Evolutionary conservation across 1,140 invertebrate species (phyloP).

Genomic region (Heliconius hewitsoni): DNA sequence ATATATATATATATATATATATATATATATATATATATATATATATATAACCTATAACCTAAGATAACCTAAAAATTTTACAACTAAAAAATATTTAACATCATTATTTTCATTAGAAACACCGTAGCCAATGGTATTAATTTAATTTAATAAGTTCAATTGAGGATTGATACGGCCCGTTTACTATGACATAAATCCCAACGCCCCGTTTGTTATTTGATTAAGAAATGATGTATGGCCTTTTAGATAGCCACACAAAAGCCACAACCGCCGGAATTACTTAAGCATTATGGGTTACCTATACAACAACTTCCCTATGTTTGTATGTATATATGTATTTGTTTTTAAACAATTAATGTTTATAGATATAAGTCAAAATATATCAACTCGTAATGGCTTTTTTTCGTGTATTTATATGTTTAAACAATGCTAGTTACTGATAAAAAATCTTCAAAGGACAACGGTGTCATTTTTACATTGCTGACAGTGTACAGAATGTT

Average conservation of each 20-base stretch:
- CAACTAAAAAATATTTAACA: background rate
- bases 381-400: too few species aligned
- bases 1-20: too few species aligned
- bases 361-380: too few species aligned
- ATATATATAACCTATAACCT: too few species aligned
- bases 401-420: too few species aligned
- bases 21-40: too few species aligned
- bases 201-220: slow-evolving; percentile 54
- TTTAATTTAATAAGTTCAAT: slow-evolving; percentile 75
- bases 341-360: too few species aligned
- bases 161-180: slow-evolving; percentile 69
- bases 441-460: too few species aligned
- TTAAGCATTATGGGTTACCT: background rate
- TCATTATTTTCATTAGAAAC: background rate
- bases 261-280: slow-evolving; percentile 4
- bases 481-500: too few species aligned
- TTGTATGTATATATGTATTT: too few species aligned
- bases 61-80: background rate
- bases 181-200: slow-evolving; percentile 61
- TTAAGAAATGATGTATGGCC: slow-evolving; percentile 53
- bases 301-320: background rate
- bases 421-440: too few species aligned
- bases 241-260: slow-evolving; percentile 36
- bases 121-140: slow-evolving; percentile 52
- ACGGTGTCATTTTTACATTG: background rate